These are phyloP conservation scores for Anorthoa munda DNA, from an alignment of 2,888 invertebrate genomes.

Conservation along the genomic window DNA sequence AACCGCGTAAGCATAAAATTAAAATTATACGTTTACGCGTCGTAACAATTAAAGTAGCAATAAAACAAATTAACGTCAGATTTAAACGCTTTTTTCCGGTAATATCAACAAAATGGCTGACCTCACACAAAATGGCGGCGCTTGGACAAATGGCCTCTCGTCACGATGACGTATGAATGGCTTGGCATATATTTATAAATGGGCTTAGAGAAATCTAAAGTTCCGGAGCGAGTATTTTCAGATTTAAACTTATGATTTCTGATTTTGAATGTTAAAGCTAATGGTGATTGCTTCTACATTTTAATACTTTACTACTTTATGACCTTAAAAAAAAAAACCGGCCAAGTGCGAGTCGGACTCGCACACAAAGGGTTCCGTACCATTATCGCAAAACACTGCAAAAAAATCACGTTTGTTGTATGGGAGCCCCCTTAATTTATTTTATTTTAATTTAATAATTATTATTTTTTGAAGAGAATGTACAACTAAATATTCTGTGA, in stretches of 20 bases:
- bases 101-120: slow-evolving; percentile 40
- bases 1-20: not conserved
- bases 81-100: slow-evolving; percentile 38
- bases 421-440: no score
- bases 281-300: not conserved
- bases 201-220: slow-evolving; percentile 59
- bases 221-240: slow-evolving; percentile 43
- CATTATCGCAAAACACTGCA: no score
- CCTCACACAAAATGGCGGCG: slow-evolving; percentile 65
- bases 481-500: no score
- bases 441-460: no score
- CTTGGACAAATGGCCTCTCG: slow-evolving; percentile 64
- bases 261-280: slow-evolving; percentile 1
- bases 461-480: no score
- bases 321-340: no score
- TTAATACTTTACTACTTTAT: not conserved
- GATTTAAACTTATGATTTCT: slow-evolving; percentile 39
- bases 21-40: not conserved
- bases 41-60: not conserved
- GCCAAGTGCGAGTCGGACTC: no score
- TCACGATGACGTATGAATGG: slow-evolving; percentile 68
- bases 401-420: no score
- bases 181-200: slow-evolving; percentile 68
- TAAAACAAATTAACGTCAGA: slow-evolving; percentile 7
- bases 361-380: no score